These are phyloP conservation scores for Agrotis puta DNA, from an alignment of 2,888 invertebrate species.

Conservation along the genomic window DNA sequence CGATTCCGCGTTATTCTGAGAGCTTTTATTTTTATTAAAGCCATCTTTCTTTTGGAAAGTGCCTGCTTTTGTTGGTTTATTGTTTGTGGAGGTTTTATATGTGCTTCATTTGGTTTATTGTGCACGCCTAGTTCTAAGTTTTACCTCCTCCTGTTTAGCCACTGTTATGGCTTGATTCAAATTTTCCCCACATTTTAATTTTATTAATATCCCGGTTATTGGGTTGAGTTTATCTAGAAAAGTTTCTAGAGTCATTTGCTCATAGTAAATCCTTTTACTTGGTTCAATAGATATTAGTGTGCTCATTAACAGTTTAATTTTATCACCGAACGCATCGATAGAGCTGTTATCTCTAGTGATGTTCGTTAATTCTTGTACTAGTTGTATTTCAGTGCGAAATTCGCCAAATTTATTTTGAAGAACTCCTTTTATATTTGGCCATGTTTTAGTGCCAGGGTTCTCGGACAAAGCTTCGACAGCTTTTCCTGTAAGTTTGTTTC, in stretches of 20 bases:
- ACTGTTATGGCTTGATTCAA: constrained; percentile 55
- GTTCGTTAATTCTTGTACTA: constrained; percentile 53
- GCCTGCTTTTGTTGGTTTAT: constrained; percentile 2
- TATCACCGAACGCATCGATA: constrained; percentile 39
- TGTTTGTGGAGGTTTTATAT: neutral
- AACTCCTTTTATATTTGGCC: constrained; percentile 46
- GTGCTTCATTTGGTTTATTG: constrained; percentile 6
- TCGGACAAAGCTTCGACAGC: constrained; percentile 30
- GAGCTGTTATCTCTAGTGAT: constrained; percentile 34
- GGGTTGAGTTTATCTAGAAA: constrained; percentile 60
- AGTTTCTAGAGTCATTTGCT: constrained; percentile 57
- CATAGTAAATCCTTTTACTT: constrained; percentile 37
- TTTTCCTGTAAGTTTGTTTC: constrained; percentile 58
- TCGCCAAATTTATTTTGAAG: constrained; percentile 56
- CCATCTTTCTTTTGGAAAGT: constrained; percentile 7
- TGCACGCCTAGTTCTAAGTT: constrained; percentile 28
- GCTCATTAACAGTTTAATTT: constrained; percentile 31
- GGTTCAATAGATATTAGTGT: constrained; percentile 26
- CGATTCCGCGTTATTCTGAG: neutral
- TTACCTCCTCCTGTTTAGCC: constrained; percentile 62
- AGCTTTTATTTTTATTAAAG: too few species aligned
- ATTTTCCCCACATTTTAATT: constrained; percentile 43
- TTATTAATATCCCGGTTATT: constrained; percentile 49
- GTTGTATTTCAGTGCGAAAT: constrained; percentile 50
- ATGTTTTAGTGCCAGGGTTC: constrained; percentile 6